phyloP scores from a whole-genome alignment of 1,140 invertebrate genomes.

The Eupristina koningsbergeri region DNA sequence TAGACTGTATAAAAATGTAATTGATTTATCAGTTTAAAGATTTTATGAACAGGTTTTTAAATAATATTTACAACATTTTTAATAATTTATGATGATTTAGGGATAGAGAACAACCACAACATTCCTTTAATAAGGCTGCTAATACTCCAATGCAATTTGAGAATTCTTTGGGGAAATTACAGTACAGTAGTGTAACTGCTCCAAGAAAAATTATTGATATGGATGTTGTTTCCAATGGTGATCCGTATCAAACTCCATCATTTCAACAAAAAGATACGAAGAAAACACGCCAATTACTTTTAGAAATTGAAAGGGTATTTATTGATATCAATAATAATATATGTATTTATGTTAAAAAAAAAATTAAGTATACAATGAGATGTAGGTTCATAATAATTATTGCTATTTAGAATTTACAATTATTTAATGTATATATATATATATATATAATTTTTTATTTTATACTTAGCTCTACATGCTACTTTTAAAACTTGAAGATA shows the following conservation, averaged over 20 bases:
- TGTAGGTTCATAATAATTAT: no score
- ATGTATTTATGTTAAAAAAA: not conserved
- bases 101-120: conserved; percentile 68
- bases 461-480: conserved; percentile 76
- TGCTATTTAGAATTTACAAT: no score
- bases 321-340: not conserved
- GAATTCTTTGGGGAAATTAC: conserved; percentile 90
- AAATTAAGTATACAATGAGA: no score
- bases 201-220: conserved; percentile 95
- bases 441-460: conserved; percentile 14
- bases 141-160: conserved; percentile 91
- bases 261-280: conserved; percentile 73
- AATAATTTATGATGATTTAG: conserved; percentile 18
- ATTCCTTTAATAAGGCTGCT: conserved; percentile 72
- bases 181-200: conserved; percentile 91
- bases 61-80: conserved; percentile 4
- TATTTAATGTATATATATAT: no score
- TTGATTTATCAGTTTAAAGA: no score
- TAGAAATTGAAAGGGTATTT: conserved; percentile 84
- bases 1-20: no score
- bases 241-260: conserved; percentile 69
- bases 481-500: conserved; percentile 81
- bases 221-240: conserved; percentile 80
- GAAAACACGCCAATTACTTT: conserved; percentile 83
- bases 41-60: not conserved